Evolutionary conservation across 2,797 vertebrate genomes (phyloP).

Genomic region (Halcyon smyrnensis): DNA sequence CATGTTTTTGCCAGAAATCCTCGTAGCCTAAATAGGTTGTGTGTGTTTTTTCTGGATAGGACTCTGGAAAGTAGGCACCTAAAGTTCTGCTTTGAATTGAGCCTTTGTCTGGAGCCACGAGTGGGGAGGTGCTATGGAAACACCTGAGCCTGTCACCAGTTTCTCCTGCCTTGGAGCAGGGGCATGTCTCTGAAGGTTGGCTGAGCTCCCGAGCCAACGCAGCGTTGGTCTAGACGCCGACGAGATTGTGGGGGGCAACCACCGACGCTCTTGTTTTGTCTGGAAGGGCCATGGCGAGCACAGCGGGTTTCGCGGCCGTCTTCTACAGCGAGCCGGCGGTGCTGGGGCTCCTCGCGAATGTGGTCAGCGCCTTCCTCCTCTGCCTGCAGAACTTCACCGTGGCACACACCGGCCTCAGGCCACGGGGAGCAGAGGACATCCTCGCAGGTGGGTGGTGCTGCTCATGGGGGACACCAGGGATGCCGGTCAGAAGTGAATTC

Average conservation of each 20-base stretch:
- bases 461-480: fast-evolving
- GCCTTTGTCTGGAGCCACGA: constrained; percentile 38
- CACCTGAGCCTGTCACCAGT: constrained; percentile 62
- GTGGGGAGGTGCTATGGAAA: not conserved
- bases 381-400: constrained; percentile 86
- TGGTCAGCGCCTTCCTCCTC: constrained; percentile 88
- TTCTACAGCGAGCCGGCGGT: constrained; percentile 90
- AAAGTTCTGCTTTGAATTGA: constrained; percentile 35
- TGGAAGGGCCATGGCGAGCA: constrained; percentile 72
- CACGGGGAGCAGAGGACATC: constrained; percentile 82
- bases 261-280: not conserved
- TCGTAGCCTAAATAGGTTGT: constrained; percentile 15
- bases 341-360: constrained; percentile 87
- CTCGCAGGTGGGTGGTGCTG: constrained; percentile 81
- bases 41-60: constrained; percentile 68
- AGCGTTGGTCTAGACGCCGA: not conserved
- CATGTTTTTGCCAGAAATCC: constrained; percentile 68
- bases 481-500: not conserved
- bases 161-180: not conserved
- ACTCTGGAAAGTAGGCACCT: constrained; percentile 63
- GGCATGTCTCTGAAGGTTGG: not conserved
- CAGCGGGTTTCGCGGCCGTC: constrained; percentile 85
- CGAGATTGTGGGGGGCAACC: not conserved
- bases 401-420: constrained; percentile 71
- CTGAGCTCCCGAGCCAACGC: fast-evolving